phyloP scores from a whole-genome alignment of 92 coral and sea anemone species.

The Epizoanthus illoricatus region DNA sequence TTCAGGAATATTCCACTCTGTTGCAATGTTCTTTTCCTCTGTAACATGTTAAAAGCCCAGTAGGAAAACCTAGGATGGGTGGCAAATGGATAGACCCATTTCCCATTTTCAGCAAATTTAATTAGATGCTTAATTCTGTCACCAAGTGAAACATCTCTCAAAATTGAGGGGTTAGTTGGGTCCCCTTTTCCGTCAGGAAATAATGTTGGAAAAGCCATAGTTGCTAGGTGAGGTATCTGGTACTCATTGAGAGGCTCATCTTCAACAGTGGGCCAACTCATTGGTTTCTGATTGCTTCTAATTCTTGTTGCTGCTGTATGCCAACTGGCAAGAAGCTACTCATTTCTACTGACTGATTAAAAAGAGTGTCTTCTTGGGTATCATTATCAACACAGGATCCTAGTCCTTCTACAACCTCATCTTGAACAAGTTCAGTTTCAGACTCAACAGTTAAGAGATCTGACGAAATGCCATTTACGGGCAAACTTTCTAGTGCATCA shows the following conservation, averaged over 20 bases:
- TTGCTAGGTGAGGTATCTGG: constrained; percentile 47
- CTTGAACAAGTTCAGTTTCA: constrained; percentile 39
- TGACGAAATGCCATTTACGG: constrained; percentile 45
- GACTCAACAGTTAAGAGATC: constrained; percentile 49
- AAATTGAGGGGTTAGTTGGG: constrained; percentile 52
- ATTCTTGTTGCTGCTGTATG: constrained; percentile 33
- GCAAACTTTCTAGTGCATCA: constrained; percentile 41
- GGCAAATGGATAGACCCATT: constrained; percentile 55
- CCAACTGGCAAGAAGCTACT: constrained; percentile 45
- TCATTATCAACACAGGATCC: constrained; percentile 1
- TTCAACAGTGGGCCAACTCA: constrained; percentile 49
- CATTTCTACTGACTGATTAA: constrained; percentile 43
- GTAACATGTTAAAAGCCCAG: constrained; percentile 11
- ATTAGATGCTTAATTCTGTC: constrained; percentile 45
- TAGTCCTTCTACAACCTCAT: constrained; percentile 37
- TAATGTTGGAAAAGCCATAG: constrained; percentile 29
- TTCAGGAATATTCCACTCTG: constrained; percentile 44
- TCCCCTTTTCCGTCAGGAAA: no score
- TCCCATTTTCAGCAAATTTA: constrained; percentile 43
- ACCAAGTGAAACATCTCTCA: constrained; percentile 40
- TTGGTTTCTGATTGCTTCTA: constrained; percentile 48
- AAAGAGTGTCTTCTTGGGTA: constrained; percentile 41
- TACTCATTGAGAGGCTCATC: neutral
- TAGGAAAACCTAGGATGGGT: constrained; percentile 55
- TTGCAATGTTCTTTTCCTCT: constrained; percentile 58